Evolutionary conservation across 2,113 vertebrate species (phyloP).

Genomic region (Clinocottus analis): DNA sequence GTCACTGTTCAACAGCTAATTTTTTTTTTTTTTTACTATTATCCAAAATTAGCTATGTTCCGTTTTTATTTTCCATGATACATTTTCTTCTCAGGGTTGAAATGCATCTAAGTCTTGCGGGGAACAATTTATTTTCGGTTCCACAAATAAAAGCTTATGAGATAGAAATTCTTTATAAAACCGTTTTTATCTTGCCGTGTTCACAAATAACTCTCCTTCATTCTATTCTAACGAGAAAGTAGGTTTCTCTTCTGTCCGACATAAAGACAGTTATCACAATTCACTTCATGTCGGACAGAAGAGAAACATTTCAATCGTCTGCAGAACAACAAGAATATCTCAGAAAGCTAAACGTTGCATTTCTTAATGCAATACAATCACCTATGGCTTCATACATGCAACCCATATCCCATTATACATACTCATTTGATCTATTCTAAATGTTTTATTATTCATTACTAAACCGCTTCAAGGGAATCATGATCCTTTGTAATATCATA

Average conservation of each 20-base stretch:
- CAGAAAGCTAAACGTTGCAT: neutral
- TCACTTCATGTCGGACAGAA: no score
- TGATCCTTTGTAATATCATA: neutral
- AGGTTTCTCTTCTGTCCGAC: no score
- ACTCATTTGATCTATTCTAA: neutral
- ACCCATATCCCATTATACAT: neutral
- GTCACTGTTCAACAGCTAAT: neutral
- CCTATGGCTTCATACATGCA: neutral
- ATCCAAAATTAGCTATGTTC: neutral
- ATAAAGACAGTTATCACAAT: no score
- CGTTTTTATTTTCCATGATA: neutral
- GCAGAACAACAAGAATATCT: neutral
- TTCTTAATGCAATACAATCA: neutral
- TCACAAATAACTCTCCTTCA: neutral
- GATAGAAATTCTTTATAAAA: neutral
- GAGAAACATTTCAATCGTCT: no score
- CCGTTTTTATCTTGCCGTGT: neutral
- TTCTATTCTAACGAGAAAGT: no score
- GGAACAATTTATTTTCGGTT: neutral
- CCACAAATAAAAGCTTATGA: neutral
- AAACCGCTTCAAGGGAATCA: neutral
- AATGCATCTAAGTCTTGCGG: neutral
- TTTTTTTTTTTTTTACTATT: neutral
- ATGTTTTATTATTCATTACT: neutral
- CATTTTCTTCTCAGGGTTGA: constrained; percentile 2